Evolutionary conservation across 2,113 vertebrate genomes (phyloP).

Genomic region (Rhea pennata): DNA sequence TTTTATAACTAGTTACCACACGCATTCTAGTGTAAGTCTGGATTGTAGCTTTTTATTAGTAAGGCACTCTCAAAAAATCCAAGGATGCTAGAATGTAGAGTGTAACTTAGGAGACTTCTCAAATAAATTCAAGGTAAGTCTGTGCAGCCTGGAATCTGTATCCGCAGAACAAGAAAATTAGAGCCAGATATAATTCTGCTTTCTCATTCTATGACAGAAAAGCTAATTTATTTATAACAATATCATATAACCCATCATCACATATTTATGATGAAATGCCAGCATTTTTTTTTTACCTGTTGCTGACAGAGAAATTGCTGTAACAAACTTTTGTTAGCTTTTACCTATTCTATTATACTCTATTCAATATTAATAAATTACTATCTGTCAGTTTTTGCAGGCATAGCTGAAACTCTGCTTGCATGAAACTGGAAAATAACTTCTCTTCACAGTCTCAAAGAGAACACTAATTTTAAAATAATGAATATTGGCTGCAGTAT

Average conservation of each 20-base stretch:
- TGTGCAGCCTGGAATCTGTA: background rate
- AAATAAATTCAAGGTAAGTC: background rate
- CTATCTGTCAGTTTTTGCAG: background rate
- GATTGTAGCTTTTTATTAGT: background rate
- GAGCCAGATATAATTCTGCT: background rate
- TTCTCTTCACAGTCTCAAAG: background rate
- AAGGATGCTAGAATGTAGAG: background rate
- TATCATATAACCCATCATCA: background rate
- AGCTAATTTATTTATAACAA: background rate
- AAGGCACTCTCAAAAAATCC: background rate
- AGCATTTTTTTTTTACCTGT: background rate
- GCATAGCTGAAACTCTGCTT: conserved; percentile 17
- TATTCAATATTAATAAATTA: conserved; percentile 55
- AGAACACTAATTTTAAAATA: background rate
- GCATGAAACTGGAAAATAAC: conserved; percentile 31
- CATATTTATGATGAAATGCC: background rate
- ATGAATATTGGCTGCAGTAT: background rate
- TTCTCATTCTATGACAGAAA: background rate
- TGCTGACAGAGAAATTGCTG: conserved; percentile 3
- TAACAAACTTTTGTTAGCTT: conserved; percentile 6
- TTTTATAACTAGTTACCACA: background rate
- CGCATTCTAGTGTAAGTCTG: background rate
- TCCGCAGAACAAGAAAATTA: background rate
- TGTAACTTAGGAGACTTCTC: background rate
- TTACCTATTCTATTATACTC: conserved; percentile 26